phyloP scores from a whole-genome alignment of 2,113 vertebrate genomes.

The Bothrops jararaca region DNA sequence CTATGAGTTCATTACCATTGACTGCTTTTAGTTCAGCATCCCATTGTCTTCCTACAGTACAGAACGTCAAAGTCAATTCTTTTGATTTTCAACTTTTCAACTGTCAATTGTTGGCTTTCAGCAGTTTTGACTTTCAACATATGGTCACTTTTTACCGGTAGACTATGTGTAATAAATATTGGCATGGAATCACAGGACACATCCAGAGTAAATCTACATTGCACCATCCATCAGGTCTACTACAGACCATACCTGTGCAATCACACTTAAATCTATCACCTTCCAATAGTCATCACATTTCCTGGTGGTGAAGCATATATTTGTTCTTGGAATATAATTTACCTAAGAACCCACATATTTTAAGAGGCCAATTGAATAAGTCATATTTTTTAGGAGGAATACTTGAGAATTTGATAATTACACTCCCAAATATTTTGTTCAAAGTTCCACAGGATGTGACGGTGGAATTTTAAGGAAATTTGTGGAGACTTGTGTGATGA shows the following conservation, averaged over 20 bases:
- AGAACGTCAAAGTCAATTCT: not conserved
- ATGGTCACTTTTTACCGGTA: not conserved
- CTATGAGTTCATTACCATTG: not conserved
- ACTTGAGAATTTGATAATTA: not conserved
- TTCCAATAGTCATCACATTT: not conserved
- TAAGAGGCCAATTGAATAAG: not conserved
- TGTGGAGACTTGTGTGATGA: not conserved
- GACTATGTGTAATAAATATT: not conserved
- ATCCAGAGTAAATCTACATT: not conserved
- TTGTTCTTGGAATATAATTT: not conserved
- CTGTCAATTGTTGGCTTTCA: not conserved
- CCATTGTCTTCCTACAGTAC: not conserved
- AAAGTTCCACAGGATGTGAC: not conserved
- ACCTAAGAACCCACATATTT: not conserved
- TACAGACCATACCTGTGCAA: not conserved
- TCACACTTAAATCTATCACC: not conserved
- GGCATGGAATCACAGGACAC: not conserved
- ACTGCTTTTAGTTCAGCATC: not conserved
- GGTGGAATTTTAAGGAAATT: not conserved
- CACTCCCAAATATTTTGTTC: not conserved
- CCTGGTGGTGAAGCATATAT: not conserved
- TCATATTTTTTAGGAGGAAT: not conserved
- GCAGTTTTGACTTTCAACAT: not conserved
- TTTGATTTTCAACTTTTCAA: not conserved
- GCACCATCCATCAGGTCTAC: not conserved